A percentile compares a stretch with the other conserved stretches of the same genome.
These are phyloP conservation scores for Picus viridis DNA, from an alignment of 2,797 vertebrate genomes.

Conservation along the genomic window DNA sequence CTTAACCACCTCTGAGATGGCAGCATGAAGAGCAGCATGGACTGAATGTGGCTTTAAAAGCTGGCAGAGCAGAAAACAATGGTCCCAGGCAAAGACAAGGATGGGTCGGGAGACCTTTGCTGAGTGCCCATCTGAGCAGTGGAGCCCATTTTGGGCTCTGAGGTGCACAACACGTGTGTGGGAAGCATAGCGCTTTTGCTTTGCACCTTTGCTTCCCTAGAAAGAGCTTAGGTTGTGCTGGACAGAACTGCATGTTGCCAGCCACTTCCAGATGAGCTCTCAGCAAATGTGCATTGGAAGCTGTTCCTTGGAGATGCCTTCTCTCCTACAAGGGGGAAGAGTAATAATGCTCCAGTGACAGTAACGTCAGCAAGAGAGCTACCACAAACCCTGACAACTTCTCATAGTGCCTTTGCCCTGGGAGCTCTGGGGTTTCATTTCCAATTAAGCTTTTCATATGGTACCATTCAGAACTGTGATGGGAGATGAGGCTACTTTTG, in stretches of 20 bases:
- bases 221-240: background rate
- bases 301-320: background rate
- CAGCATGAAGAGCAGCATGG: fast-evolving
- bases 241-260: background rate
- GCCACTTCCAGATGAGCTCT: background rate
- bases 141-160: background rate
- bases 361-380: background rate
- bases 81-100: background rate
- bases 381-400: background rate
- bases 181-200: background rate
- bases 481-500: constrained; percentile 38
- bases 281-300: background rate
- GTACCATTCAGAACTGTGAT: constrained; percentile 35
- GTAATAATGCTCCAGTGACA: background rate
- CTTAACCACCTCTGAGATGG: background rate
- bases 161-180: fast-evolving
- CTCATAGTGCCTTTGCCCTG: background rate
- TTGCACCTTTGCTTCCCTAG: background rate
- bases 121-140: background rate
- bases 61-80: background rate
- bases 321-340: background rate
- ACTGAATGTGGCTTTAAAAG: background rate
- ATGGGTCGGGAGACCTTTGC: background rate
- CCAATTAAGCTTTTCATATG: constrained; percentile 35
- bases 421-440: background rate